Conservation (phyloP, 2,113 vertebrate species). For the Globicephala melas region DNA sequence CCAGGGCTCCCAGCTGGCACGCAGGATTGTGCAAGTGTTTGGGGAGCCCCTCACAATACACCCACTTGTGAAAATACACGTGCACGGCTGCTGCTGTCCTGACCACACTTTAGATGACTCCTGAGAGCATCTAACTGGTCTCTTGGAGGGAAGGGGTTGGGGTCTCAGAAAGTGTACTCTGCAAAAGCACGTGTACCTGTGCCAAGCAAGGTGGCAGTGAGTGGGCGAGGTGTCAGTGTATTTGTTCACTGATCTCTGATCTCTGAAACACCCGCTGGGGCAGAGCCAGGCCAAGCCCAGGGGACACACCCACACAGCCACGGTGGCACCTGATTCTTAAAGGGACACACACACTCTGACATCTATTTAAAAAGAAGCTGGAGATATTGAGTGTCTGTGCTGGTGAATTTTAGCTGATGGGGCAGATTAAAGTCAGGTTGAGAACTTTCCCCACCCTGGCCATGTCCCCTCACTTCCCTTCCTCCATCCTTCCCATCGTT, state of each 20-base stretch:
- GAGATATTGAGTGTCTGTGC: neutral
- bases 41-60: rapidly evolving
- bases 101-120: neutral
- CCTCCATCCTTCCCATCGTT: rapidly evolving
- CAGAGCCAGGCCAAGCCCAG: neutral
- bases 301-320: too few relatives aligned
- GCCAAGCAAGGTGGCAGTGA: rapidly evolving
- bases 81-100: rapidly evolving
- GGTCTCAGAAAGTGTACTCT: neutral
- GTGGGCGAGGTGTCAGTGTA: too few relatives aligned
- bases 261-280: neutral
- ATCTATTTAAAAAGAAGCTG: neutral
- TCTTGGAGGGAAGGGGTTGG: neutral
- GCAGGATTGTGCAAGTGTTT: rapidly evolving
- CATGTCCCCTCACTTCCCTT: neutral
- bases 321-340: rapidly evolving
- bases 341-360: rapidly evolving
- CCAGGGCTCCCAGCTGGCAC: too few relatives aligned
- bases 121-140: neutral
- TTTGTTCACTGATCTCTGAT: neutral
- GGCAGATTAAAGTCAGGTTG: neutral
- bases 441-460: neutral
- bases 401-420: neutral
- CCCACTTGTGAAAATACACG: neutral
- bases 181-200: too few relatives aligned